Conservation (phyloP, 2,113 vertebrate species). For the Triplophysa tibetana region DNA sequence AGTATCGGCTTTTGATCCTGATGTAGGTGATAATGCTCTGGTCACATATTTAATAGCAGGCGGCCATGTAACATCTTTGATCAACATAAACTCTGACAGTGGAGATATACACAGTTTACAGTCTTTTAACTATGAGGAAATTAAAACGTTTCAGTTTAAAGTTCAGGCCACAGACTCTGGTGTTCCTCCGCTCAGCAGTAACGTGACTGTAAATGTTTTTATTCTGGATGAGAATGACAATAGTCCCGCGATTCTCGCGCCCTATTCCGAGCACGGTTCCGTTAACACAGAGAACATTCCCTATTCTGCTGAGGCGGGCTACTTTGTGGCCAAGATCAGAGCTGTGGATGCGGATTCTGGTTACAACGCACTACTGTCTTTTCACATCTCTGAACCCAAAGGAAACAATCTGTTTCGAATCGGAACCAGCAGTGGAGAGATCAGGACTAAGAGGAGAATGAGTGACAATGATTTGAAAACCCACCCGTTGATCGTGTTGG, state of each 20-base stretch:
- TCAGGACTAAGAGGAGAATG: conserved; percentile 66
- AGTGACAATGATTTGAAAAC: conserved; percentile 67
- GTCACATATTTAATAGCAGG: conserved; percentile 62
- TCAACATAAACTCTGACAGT: conserved; percentile 53
- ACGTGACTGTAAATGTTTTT: conserved; percentile 67
- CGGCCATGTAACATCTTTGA: conserved; percentile 59
- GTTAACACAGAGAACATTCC: conserved; percentile 48
- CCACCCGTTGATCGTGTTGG: conserved; percentile 60
- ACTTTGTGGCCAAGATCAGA: conserved; percentile 71
- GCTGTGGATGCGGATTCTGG: conserved; percentile 73
- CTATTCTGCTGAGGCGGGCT: conserved; percentile 55
- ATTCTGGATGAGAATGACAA: conserved; percentile 74
- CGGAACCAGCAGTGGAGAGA: conserved; percentile 58
- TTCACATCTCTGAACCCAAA: conserved; percentile 61
- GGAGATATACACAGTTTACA: conserved; percentile 53
- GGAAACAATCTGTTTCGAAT: conserved; percentile 56
- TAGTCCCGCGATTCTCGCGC: conserved; percentile 55
- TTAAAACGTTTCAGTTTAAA: conserved; percentile 67
- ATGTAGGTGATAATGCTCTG: conserved; percentile 61
- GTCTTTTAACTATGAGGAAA: conserved; percentile 56
- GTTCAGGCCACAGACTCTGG: conserved; percentile 72
- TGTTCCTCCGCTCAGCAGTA: conserved; percentile 63
- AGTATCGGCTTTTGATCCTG: conserved; percentile 64
- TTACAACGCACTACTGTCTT: conserved; percentile 74
- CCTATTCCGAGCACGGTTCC: conserved; percentile 44